Evolutionary conservation across 2,113 vertebrate species (phyloP).

Genomic region (Cervus canadensis): DNA sequence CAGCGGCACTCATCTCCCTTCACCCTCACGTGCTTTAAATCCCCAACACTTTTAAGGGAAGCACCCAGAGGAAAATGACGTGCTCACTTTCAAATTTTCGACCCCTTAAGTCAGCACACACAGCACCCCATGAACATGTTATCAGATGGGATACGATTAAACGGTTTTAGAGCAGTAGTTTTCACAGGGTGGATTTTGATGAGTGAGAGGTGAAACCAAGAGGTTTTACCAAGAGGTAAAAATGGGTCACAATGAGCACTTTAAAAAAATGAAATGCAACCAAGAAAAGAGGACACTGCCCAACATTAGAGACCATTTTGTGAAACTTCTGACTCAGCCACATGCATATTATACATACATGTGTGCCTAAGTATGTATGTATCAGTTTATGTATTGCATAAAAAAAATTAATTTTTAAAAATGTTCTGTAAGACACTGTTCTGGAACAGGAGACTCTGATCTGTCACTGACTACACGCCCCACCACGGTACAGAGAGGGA

Average conservation of each 20-base stretch:
- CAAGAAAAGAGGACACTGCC: neutral
- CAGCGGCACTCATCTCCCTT: neutral
- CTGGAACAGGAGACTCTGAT: neutral
- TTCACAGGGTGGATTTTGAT: neutral
- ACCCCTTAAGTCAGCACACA: no score
- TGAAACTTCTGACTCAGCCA: neutral
- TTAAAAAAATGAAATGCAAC: neutral
- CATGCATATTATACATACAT: rapidly evolving
- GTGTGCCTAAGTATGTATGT: rapidly evolving
- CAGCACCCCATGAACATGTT: neutral
- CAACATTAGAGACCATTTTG: neutral
- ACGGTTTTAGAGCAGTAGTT: neutral
- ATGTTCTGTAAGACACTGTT: neutral
- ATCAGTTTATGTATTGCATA: neutral
- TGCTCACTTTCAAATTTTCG: neutral
- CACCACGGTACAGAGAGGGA: neutral
- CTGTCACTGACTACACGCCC: no score
- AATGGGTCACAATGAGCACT: neutral
- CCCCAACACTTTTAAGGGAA: neutral
- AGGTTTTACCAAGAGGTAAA: neutral
- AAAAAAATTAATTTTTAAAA: neutral
- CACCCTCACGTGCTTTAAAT: neutral
- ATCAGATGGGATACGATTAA: neutral
- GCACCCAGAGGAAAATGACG: no score
- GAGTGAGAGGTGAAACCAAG: neutral